These are phyloP conservation scores for Plecotus auritus DNA, from an alignment of 2,113 vertebrate species.

Conservation along the genomic window DNA sequence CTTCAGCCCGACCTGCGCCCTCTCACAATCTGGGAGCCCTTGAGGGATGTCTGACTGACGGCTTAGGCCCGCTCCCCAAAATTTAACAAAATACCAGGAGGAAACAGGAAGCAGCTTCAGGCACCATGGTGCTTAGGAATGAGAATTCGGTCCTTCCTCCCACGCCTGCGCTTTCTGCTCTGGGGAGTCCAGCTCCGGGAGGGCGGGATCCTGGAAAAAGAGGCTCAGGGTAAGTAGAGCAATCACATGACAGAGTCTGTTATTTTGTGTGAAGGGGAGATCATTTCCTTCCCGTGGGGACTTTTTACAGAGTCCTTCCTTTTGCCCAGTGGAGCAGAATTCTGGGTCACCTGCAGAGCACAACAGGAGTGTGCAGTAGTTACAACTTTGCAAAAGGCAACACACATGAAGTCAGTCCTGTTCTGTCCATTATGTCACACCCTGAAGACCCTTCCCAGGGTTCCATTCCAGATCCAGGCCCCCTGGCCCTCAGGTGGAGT, in stretches of 20 bases:
- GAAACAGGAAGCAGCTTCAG: background rate
- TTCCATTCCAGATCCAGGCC: background rate
- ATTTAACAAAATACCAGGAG: background rate
- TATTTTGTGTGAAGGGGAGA: background rate
- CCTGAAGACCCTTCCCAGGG: background rate
- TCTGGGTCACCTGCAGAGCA: background rate
- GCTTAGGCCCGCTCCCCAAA: background rate
- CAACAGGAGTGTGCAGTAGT: background rate
- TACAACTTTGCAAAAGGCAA: background rate
- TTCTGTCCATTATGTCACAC: background rate
- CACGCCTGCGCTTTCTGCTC: fast-evolving
- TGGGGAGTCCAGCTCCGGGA: background rate
- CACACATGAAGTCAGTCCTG: too few relatives aligned
- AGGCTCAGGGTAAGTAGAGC: background rate
- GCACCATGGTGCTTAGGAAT: fast-evolving
- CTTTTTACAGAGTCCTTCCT: background rate
- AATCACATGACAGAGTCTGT: background rate
- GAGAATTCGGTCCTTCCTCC: fast-evolving
- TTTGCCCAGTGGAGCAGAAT: background rate
- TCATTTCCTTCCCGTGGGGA: background rate
- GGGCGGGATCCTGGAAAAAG: background rate
- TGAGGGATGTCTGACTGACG: too few relatives aligned
- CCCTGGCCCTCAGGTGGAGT: background rate
- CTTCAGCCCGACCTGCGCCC: too few relatives aligned
- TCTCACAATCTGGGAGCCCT: too few relatives aligned